phyloP scores from a whole-genome alignment of 2,888 invertebrate species.

The Seira ritae region DNA sequence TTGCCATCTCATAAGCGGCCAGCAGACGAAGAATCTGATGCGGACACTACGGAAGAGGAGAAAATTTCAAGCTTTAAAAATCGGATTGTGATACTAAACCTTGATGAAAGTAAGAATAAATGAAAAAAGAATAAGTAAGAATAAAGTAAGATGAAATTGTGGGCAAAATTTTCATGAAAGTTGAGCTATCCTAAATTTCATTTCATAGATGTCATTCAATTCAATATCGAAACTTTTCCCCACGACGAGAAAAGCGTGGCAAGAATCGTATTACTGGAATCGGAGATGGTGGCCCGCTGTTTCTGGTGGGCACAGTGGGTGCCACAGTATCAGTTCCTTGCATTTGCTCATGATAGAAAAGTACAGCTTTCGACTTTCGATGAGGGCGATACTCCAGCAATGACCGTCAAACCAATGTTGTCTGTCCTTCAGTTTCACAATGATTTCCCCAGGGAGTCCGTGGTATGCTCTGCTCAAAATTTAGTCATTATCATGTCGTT shows the following conservation, averaged over 20 bases:
- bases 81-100: constrained; percentile 58
- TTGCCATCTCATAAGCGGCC: constrained; percentile 56
- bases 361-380: constrained; percentile 82
- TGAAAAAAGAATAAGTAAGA: no score
- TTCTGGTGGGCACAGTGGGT: constrained; percentile 91
- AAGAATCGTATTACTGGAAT: constrained; percentile 60
- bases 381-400: constrained; percentile 80
- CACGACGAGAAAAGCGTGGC: constrained; percentile 20
- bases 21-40: constrained; percentile 49
- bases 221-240: constrained; percentile 48
- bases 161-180: no score
- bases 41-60: constrained; percentile 42
- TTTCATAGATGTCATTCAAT: constrained; percentile 45
- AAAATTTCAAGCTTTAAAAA: constrained; percentile 58
- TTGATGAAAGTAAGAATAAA: constrained; percentile 57
- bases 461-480: constrained; percentile 81
- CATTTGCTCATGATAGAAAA: constrained; percentile 88
- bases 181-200: no score
- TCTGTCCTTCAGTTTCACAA: constrained; percentile 92
- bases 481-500: no score
- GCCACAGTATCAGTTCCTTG: constrained; percentile 85
- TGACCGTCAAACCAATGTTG: constrained; percentile 82
- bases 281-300: constrained; percentile 61
- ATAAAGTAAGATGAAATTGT: no score
- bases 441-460: constrained; percentile 90